These are phyloP conservation scores for Anthophora plumipes DNA, from an alignment of 2,888 invertebrate species.

Conservation along the genomic window DNA sequence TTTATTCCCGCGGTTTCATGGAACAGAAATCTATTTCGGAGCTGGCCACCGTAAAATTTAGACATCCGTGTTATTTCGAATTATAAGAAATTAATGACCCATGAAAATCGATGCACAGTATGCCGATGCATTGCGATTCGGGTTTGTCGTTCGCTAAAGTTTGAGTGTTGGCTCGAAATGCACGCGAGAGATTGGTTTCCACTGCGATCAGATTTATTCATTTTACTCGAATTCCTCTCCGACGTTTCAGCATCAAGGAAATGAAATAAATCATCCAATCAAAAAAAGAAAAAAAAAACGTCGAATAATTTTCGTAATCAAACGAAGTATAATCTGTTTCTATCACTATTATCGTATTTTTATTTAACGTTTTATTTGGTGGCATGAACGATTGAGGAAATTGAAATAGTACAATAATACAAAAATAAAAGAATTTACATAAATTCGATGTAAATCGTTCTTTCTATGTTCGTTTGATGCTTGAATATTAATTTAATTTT, in stretches of 20 bases:
- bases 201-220: not conserved
- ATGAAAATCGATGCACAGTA: conserved; percentile 25
- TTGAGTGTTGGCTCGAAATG: conserved; percentile 8
- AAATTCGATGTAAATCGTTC: too few relatives aligned
- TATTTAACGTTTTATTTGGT: too few relatives aligned
- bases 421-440: too few relatives aligned
- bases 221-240: not conserved
- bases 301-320: too few relatives aligned
- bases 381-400: too few relatives aligned
- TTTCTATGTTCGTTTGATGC: too few relatives aligned
- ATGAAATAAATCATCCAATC: not conserved
- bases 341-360: too few relatives aligned
- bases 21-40: conserved; percentile 21
- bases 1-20: conserved; percentile 23
- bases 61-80: conserved; percentile 8
- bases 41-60: conserved; percentile 7
- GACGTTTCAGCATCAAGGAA: not conserved
- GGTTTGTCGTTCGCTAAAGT: conserved; percentile 3
- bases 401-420: too few relatives aligned
- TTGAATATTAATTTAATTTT: too few relatives aligned
- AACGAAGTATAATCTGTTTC: too few relatives aligned
- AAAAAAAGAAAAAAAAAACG: not conserved
- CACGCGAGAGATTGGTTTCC: not conserved
- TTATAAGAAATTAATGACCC: conserved; percentile 32
- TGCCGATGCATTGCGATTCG: not conserved